Base-by-base conservation (phyloP, 2,888 invertebrate genomes). In the Holacanthella duospinosa region DNA sequence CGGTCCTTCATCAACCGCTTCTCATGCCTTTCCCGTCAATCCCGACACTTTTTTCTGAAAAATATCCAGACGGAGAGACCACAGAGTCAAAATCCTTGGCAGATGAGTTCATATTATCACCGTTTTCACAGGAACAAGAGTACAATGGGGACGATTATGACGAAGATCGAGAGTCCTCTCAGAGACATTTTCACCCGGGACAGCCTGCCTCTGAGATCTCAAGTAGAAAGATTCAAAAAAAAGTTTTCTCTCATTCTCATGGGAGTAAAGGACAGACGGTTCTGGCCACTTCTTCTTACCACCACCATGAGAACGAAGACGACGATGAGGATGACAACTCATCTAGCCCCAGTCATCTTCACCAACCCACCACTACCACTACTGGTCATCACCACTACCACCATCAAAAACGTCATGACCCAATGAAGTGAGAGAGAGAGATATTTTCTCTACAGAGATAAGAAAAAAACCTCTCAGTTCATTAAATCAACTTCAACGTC, bases 371-470 rank as follows among this genome's bases (percentile, higher is more conserved):
- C n/a, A n/a, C n/a, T n/a, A n/a, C n/a, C n/a, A n/a, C 36, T 16
- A 36, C 6, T 36, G 36, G 36, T 36, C 16, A 36, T 36, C 21
- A 9, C 48, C 48, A 48, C 21, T 21, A 9, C 48, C 48, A 48
- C 21, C 48, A 48, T 48, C 48, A 9, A 9, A 48, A 48, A 21
- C 48, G 48, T 4, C 48, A 48, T 21, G 48, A 48, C 48, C 48
- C 48, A 48, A 48, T 48, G 48, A 48, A 48, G 48, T 48, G 48
- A 48, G 48, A 48, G 21, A 21, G n/a, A 48, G n/a, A 48, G 48
- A 48, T 48, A 48, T 48, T 48, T 9, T 48, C 48, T n/a, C 48
- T 21, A 48, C 4, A 48, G 21, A 48, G 48, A 48, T 48, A 48
- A 48, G 48, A 4, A 48, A 21, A 48, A 48, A 48, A n/a, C 21